These are phyloP conservation scores for Leptopilina myrica DNA, from an alignment of 2,888 invertebrate genomes.

Conservation along the genomic window DNA sequence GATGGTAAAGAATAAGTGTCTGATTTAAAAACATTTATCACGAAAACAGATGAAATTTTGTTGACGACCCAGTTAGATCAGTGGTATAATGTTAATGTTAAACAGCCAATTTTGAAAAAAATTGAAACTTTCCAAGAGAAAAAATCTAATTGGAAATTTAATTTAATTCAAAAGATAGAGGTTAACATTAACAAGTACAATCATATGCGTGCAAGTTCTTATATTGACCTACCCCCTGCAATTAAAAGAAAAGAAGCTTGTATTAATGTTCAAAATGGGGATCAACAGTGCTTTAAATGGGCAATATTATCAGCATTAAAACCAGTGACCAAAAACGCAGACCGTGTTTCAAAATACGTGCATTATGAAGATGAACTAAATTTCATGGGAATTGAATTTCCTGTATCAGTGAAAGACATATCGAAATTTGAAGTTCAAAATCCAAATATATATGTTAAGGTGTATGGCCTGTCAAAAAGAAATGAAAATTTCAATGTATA, in stretches of 20 bases:
- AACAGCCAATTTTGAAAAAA: background rate
- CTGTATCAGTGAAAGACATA: constrained; percentile 44
- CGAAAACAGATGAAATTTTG: background rate
- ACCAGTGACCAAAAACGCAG: background rate
- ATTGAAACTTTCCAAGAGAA: background rate
- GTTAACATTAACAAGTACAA: background rate
- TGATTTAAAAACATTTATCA: background rate
- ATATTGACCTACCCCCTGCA: background rate
- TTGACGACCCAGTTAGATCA: background rate
- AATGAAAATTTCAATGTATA: background rate
- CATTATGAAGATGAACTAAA: no score
- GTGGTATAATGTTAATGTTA: background rate
- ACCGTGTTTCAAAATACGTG: background rate
- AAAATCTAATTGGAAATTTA: background rate
- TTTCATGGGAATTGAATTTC: no score
- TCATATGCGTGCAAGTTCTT: background rate
- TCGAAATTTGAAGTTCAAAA: background rate
- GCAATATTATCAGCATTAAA: background rate
- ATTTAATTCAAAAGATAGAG: background rate
- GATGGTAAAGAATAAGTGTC: background rate
- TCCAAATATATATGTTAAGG: background rate
- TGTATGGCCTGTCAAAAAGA: background rate
- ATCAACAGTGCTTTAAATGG: background rate
- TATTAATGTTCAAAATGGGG: background rate
- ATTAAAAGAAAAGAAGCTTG: background rate